Base-by-base conservation (phyloP, 1,140 invertebrate genomes). In the Rhagoletis zephyria region DNA sequence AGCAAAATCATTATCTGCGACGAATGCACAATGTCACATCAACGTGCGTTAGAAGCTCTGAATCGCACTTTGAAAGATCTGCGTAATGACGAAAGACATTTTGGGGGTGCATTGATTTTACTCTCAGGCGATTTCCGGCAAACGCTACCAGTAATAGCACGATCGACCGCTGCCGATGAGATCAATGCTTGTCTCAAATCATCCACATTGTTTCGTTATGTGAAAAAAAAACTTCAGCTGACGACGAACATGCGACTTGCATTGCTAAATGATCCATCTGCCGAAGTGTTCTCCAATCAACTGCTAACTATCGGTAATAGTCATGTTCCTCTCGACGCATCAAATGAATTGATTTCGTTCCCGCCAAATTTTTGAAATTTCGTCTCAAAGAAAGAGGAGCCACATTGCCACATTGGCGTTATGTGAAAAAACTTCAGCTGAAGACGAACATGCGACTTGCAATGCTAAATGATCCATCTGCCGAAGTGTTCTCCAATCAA, bases 281-380 rank as follows among this genome's bases (percentile, higher is more conserved):
- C 87, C 87, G 89, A 91, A 67, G 48, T 56, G 87, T 93, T 93
- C 88, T 88, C 89, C 45, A 89, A 91, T 87, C 89, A 90, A 90
- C 89, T 93, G 65, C 87, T 93, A 87, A 85, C 88, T 87, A 91
- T 93, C 90, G 92, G 92, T 88, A 93, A 93, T 93, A 91, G 92
- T 51, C 91, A 91, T 89, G 81, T 93, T 56, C 56, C 85, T 42
- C 51, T 88, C 64, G 87, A 81, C 48, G 40, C 9, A 51, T 87
- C 85, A 45, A 77, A 14, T 30, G 85, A 65, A 81, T 67, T 87
- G 4, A 88, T 88, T 16, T 59, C 87, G 45, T 88, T 88, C 56
- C 90, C 30, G 30, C 30, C 30, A 30, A 30, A 30, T 30, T 30
- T 30, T 30, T 30, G 30, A 30, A 30, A 30, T 48, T 65, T 90